phyloP scores from a whole-genome alignment of 2,797 vertebrate genomes.

The Rachycentron canadum region DNA sequence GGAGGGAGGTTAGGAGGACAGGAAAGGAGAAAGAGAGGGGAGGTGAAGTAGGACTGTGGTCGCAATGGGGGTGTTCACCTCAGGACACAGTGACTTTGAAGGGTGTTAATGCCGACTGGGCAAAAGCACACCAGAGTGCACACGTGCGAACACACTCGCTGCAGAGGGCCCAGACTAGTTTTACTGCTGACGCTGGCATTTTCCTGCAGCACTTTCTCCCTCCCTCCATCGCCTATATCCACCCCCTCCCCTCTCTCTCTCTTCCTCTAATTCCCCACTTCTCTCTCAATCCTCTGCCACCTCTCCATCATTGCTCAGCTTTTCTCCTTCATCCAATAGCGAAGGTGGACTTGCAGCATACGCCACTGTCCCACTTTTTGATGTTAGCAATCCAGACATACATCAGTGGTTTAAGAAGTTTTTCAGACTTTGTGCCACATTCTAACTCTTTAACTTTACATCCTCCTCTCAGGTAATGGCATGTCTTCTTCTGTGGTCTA shows the following conservation, averaged over 20 bases:
- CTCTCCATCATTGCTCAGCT: constrained; percentile 7
- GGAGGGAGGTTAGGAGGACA: constrained; percentile 29
- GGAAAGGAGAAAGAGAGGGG: constrained; percentile 45
- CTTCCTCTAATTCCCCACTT: constrained; percentile 37
- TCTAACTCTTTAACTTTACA: not conserved
- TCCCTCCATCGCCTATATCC: constrained; percentile 50
- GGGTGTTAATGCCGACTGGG: constrained; percentile 81
- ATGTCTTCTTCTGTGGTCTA: constrained; percentile 16
- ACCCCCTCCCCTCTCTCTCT: constrained; percentile 32
- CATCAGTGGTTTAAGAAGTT: not conserved
- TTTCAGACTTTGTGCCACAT: constrained; percentile 6
- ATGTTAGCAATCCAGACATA: not conserved
- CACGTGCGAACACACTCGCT: constrained; percentile 70
- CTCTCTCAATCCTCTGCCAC: constrained; percentile 36
- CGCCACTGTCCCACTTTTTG: not conserved
- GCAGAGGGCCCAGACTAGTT: constrained; percentile 73
- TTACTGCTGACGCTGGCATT: constrained; percentile 76
- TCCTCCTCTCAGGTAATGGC: not conserved
- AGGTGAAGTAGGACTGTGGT: constrained; percentile 35
- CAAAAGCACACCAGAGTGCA: constrained; percentile 72
- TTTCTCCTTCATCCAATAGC: not conserved
- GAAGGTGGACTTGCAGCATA: not conserved
- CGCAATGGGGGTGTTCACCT: constrained; percentile 69
- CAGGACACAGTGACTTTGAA: constrained; percentile 81
- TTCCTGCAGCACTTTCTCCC: constrained; percentile 44